These are phyloP conservation scores for Eupithecia dodoneata DNA, from an alignment of 2,888 invertebrate genomes.

Conservation along the genomic window DNA sequence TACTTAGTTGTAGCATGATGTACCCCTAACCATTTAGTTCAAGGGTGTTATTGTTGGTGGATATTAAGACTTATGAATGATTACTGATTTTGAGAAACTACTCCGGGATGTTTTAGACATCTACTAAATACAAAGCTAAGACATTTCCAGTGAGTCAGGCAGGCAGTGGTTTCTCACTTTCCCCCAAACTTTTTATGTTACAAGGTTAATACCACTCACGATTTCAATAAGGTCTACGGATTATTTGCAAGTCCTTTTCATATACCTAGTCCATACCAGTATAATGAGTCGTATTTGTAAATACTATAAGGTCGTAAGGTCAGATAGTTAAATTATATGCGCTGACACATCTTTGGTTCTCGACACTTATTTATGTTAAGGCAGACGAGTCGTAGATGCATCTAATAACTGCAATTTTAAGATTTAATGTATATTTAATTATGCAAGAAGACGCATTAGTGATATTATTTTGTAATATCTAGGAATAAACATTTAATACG, in stretches of 20 bases:
- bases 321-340: constrained; percentile 65
- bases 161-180: too few species aligned
- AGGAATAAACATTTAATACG: neutral
- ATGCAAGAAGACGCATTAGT: constrained; percentile 5
- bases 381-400: constrained; percentile 67
- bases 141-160: too few species aligned
- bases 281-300: constrained; percentile 17
- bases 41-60: neutral
- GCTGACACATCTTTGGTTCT: constrained; percentile 57
- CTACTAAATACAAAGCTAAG: too few species aligned
- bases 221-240: constrained; percentile 1
- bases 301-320: constrained; percentile 63
- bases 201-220: neutral
- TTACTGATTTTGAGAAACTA: too few species aligned
- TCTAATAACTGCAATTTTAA: constrained; percentile 39
- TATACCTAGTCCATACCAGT: neutral
- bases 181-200: too few species aligned
- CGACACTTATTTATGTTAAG: constrained; percentile 65
- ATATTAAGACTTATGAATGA: neutral
- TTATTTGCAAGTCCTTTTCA: neutral
- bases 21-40: neutral
- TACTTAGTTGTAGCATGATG: neutral
- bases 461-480: constrained; percentile 14
- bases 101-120: too few species aligned
- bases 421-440: constrained; percentile 34